Evolutionary conservation across 2,888 invertebrate genomes (phyloP), one percentile per base, ranked within the genome.

Genomic region (Hirtodrosophila histrioides): DNA sequence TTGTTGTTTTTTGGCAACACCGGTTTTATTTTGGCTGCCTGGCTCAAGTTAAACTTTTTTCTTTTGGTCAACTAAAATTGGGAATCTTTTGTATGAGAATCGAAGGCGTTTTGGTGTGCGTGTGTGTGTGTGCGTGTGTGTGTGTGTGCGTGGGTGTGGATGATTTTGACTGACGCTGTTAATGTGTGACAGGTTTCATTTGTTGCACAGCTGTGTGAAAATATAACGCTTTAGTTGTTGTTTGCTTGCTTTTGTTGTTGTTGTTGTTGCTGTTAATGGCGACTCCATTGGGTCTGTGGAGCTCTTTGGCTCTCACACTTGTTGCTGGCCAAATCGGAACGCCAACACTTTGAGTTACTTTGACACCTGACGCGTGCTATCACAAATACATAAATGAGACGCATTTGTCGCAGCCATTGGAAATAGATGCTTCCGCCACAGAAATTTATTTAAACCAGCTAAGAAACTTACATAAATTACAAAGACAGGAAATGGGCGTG

Each of bases 401-500:
- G 55, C 40, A 50, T 57, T 58, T 51, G 57, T 48, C 57, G 40
- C 44, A 24, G 64, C 33, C 46, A 39, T 69, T 58, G 23, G 23
- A 69, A 61, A 77, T 66, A 65, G 77, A 81, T 80, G 74, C 68
- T 84, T 81, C 80, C 87, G 87, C 70, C 40, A 67, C 58, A 51
- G 68, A 77, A 66, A 62, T 84, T 56, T 67, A 64, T 69, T 64
- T 70, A 46, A 57, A 56, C 10, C 31, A 29, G 39, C 55, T 24
- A 40, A 61, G 45, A 68, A 39, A 61, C 39, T 55, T 48, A 55
- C 64, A 79, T 76, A 63, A 79, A 73, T 64, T 56, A 65, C 39
- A 49, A 27, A 48, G 45, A 54, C 69, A 75, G 83, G 86, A 83
- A 88, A 78, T 86, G 74, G 83, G 86, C 75, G 79, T 70, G 76